These are phyloP conservation scores for Apodemus speciosus DNA, from an alignment of 2,113 vertebrate genomes.

Conservation along the genomic window DNA sequence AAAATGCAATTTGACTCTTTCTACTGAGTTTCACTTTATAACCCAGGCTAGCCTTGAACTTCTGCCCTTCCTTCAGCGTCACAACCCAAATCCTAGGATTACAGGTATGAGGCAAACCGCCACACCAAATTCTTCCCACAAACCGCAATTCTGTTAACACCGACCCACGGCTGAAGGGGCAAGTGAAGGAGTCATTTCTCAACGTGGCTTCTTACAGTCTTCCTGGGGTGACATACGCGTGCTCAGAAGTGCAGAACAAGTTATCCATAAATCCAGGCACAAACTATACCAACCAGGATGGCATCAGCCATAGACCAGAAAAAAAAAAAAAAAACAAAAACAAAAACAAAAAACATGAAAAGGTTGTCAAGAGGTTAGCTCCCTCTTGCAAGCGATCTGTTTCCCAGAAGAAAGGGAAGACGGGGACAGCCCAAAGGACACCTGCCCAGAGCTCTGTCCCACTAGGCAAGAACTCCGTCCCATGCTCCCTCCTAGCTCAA, in stretches of 20 bases:
- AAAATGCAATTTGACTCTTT: neutral
- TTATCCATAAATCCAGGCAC: neutral
- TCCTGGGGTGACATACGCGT: too few relatives aligned
- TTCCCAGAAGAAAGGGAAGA: neutral
- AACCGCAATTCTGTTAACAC: neutral
- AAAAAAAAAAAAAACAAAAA: neutral
- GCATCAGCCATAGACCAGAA: neutral
- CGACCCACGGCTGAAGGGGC: neutral
- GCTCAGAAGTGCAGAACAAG: neutral
- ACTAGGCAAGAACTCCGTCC: neutral
- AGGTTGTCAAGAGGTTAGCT: neutral
- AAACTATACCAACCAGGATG: neutral
- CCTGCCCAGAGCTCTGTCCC: neutral
- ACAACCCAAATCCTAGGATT: neutral
- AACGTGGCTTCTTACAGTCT: neutral
- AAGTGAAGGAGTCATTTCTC: neutral
- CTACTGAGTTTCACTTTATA: neutral
- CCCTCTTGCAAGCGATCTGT: neutral
- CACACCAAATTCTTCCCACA: neutral
- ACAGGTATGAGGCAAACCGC: neutral
- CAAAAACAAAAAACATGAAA: neutral
- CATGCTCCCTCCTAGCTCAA: neutral
- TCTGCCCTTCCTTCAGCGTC: neutral
- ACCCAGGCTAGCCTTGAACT: neutral
- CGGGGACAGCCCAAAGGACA: neutral